Evolutionary conservation across 1,140 invertebrate genomes (phyloP).

Genomic region (Habropoda laboriosa): DNA sequence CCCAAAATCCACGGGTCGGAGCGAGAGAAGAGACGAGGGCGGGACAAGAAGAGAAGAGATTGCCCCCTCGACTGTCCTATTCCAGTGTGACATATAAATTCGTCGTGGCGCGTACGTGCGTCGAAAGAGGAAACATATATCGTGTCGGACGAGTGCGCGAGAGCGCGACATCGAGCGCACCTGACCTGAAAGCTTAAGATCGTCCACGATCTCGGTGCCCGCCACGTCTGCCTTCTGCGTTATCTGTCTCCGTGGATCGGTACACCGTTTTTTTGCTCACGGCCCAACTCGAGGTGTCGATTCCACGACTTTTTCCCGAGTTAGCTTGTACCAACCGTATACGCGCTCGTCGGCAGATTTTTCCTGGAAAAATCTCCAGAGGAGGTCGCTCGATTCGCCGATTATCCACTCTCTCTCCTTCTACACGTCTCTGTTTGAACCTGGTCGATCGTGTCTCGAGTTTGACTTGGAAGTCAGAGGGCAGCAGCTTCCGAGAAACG

Average conservation of each 20-base stretch:
- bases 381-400: slow-evolving; percentile 35
- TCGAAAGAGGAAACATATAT: slow-evolving; percentile 72
- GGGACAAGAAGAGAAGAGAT: slow-evolving; percentile 53
- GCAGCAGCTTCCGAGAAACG: slow-evolving; percentile 63
- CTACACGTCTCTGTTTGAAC: no score
- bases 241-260: slow-evolving; percentile 64
- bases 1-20: slow-evolving; percentile 67
- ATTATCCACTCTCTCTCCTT: slow-evolving; percentile 55
- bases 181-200: slow-evolving; percentile 74
- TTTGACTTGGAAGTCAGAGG: slow-evolving; percentile 48
- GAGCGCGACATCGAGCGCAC: slow-evolving; percentile 69
- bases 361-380: background rate
- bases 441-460: slow-evolving; percentile 8
- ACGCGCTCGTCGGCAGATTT: background rate
- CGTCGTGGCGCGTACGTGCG: slow-evolving; percentile 71
- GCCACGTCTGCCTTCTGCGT: slow-evolving; percentile 52
- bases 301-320: slow-evolving; percentile 48
- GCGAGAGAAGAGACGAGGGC: slow-evolving; percentile 23
- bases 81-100: slow-evolving; percentile 73
- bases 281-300: slow-evolving; percentile 59
- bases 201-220: slow-evolving; percentile 46
- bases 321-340: background rate
- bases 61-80: slow-evolving; percentile 60
- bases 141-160: slow-evolving; percentile 61
- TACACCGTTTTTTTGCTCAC: slow-evolving; percentile 63